phyloP scores from a whole-genome alignment of 2,888 invertebrate species.

The Cryptocephalus primarius region DNA sequence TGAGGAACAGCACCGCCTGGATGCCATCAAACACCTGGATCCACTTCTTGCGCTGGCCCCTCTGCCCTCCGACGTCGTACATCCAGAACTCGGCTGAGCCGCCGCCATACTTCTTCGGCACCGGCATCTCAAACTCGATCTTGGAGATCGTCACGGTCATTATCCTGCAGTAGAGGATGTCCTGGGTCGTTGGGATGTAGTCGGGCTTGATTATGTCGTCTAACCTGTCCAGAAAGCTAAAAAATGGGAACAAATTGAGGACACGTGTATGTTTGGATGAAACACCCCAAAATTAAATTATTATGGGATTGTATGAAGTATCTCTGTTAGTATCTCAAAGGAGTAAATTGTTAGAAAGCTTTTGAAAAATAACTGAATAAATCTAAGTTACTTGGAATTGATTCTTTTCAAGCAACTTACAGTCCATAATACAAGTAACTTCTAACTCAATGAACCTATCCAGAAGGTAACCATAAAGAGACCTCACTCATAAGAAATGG shows the following conservation, averaged over 20 bases:
- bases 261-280: no score
- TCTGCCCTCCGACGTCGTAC: conserved; percentile 77
- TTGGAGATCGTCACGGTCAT: conserved; percentile 64
- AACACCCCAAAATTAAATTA: no score
- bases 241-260: neutral
- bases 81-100: conserved; percentile 65
- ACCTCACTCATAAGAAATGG: no score
- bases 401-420: no score
- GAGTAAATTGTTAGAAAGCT: no score
- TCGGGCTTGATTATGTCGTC: conserved; percentile 49
- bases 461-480: no score
- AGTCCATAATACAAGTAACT: no score
- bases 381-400: no score
- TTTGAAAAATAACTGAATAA: no score
- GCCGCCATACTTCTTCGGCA: conserved; percentile 59
- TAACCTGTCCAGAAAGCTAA: conserved; percentile 64
- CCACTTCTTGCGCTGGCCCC: conserved; percentile 75
- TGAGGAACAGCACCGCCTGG: conserved; percentile 68
- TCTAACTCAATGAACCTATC: no score
- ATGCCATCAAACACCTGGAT: conserved; percentile 72
- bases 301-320: no score
- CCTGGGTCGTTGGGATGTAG: conserved; percentile 64
- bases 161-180: conserved; percentile 66
- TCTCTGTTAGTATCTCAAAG: no score
- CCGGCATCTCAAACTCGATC: conserved; percentile 61